Evolutionary conservation across 2,113 vertebrate genomes (phyloP), one percentile per base, ranked within the genome.

Genomic region (Eulemur rufifrons): DNA sequence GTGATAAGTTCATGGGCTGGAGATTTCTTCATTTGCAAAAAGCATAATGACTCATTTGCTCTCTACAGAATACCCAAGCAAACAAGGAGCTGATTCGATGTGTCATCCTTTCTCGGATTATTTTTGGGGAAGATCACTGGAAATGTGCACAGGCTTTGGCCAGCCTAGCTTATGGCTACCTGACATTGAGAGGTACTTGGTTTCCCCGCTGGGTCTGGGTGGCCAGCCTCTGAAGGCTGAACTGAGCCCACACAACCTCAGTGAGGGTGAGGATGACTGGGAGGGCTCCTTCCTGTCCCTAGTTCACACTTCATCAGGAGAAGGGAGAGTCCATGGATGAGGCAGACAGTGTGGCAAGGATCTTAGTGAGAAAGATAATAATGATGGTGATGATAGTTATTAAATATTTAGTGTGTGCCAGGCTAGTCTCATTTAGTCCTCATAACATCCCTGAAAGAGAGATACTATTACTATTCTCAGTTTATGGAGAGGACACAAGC

Each of bases 41-140:
- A 81, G 45, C 25, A 1, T 64, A 23, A 66, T 50, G 27, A 56
- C 25, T 45, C 66, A 1, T 66, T 78, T 86, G 13, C 63, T 91
- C 6, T 94, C 86, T 86, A 39, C 92, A 98, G 98, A 90, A 92
- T 47, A 84, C 3, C n/a, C 88, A 97, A 69, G 97, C 98, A 42
- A 97, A 96, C 74, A 93, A 74, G 68, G 98, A 98, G 86, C 92
- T 98, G 93, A 94, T 98, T 88, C 88, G 92, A 47, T 98, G 98
- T 87, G 96, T 96, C 42, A 98, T 95, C 64, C 95, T 98, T 63
- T 94, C 96, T 71, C 96, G 66, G 85, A 97, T 98, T 86, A 87
- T 98, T 64, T 98, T 98, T 92, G 98, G 98, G 27, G 88, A 97
- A 45, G 68, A 95, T 29, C 98, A 98, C 64, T 98, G 98, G 98